Evolutionary conservation across 2,888 invertebrate species (phyloP).

Genomic region (Heliconius ismenius): DNA sequence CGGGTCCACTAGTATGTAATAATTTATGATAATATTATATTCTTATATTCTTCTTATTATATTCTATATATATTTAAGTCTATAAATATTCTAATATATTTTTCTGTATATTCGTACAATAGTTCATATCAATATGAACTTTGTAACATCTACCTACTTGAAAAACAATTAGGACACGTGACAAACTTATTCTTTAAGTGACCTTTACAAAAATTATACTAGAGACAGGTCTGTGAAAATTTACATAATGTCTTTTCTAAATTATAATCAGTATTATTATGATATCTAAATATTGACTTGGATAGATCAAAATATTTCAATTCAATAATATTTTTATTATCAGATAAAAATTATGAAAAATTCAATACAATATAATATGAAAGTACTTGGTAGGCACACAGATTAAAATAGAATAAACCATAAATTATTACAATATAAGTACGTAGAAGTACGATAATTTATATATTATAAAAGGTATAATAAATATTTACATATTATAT

Average conservation of each 20-base stretch:
- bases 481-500: background rate
- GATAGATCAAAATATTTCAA: background rate
- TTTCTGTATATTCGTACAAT: background rate
- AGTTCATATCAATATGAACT: background rate
- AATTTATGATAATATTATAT: no score
- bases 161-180: slow-evolving; percentile 16
- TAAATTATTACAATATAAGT: background rate
- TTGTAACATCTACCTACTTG: background rate
- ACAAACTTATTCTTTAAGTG: background rate
- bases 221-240: slow-evolving; percentile 6
- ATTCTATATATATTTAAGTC: no score
- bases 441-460: background rate
- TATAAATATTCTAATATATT: no score
- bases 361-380: background rate
- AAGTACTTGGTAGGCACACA: background rate
- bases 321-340: no score
- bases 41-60: no score
- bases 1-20: no score
- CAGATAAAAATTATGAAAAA: background rate
- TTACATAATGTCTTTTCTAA: slow-evolving; percentile 6
- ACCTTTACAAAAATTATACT: slow-evolving; percentile 20
- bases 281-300: background rate
- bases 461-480: background rate
- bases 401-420: background rate
- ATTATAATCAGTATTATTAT: background rate